A percentile compares a stretch with the other conserved stretches of the same genome.
These are phyloP conservation scores for Lasioglossum leucozonium DNA, from an alignment of 2,888 invertebrate genomes.

Conservation along the genomic window DNA sequence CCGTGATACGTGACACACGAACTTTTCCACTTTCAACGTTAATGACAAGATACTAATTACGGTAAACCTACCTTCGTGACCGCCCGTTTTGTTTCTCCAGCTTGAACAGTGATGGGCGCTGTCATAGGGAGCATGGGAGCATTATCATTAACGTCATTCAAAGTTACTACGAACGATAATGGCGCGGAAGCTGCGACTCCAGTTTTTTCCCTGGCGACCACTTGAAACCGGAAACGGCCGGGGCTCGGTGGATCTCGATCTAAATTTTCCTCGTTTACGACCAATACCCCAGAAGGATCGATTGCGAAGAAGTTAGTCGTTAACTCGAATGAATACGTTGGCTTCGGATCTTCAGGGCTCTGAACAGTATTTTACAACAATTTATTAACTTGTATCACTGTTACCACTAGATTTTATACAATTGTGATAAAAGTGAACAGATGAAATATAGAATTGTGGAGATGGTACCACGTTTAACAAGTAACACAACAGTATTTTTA, in stretches of 20 bases:
- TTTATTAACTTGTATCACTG: background rate
- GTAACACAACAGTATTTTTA: background rate
- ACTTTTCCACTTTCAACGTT: background rate
- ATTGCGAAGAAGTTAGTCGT: slow-evolving; percentile 94
- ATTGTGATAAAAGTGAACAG: background rate
- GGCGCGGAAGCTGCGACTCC: slow-evolving; percentile 94
- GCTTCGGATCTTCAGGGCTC: slow-evolving; percentile 92
- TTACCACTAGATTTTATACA: background rate
- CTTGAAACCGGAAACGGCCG: slow-evolving; percentile 94
- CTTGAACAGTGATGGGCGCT: slow-evolving; percentile 92
- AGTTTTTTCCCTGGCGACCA: slow-evolving; percentile 93
- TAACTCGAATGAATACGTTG: slow-evolving; percentile 92
- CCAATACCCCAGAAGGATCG: slow-evolving; percentile 89
- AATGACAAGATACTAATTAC: background rate
- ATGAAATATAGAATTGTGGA: background rate
- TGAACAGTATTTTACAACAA: slow-evolving; percentile 79
- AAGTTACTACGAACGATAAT: slow-evolving; percentile 90
- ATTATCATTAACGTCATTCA: slow-evolving; percentile 95
- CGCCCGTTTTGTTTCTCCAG: slow-evolving; percentile 89
- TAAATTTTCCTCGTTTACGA: slow-evolving; percentile 93
- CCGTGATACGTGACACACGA: background rate
- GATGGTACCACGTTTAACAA: background rate
- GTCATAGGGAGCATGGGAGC: slow-evolving; percentile 92
- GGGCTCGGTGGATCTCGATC: slow-evolving; percentile 95
- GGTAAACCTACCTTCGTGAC: slow-evolving; percentile 88